Evolutionary conservation across 2,113 vertebrate species (phyloP).

Genomic region (Danio rerio): GRCz12tu NC_133192.1:15618501-15619000

Average conservation of each 20-base stretch:
- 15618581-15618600: neutral
- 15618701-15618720: neutral
- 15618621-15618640: neutral
- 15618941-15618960: slow-evolving; percentile 30
- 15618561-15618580: neutral
- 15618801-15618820: slow-evolving; percentile 31
- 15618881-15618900: slow-evolving; percentile 34
- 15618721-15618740: slow-evolving; percentile 9
- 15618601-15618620: neutral
- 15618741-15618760: slow-evolving; percentile 15
- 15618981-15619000: neutral
- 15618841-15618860: slow-evolving; percentile 40
- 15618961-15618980: neutral
- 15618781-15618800: slow-evolving; percentile 21
- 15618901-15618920: slow-evolving; percentile 13
- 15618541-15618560: neutral
- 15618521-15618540: neutral
- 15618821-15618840: slow-evolving; percentile 30
- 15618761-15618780: slow-evolving; percentile 11
- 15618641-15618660: neutral
- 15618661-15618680: neutral
- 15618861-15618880: slow-evolving; percentile 34
- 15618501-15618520: neutral
- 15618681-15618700: neutral
- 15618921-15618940: slow-evolving; percentile 32